These are phyloP conservation scores for Pelosia muscerda DNA, from an alignment of 2,888 invertebrate species.

Conservation along the genomic window DNA sequence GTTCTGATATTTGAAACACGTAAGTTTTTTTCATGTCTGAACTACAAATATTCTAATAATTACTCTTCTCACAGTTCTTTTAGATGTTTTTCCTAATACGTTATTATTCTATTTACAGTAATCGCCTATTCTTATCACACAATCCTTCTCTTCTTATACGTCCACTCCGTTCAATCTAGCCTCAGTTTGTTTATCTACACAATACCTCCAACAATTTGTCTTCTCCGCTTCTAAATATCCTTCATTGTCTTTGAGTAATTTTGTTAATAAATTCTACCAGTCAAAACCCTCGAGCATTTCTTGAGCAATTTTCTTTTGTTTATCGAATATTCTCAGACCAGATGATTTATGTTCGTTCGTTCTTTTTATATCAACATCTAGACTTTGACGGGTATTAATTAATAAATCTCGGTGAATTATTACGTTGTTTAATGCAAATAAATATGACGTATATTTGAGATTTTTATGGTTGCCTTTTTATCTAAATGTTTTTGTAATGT, in stretches of 20 bases:
- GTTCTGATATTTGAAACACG: not conserved
- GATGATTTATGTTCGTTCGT: conserved; percentile 67
- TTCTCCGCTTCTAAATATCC: conserved; percentile 79
- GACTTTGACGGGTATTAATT: conserved; percentile 60
- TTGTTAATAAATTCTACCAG: conserved; percentile 80
- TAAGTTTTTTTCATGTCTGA: not conserved
- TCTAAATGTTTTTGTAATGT: conserved; percentile 33
- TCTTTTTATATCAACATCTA: conserved; percentile 59
- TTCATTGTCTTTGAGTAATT: conserved; percentile 84
- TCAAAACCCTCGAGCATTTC: conserved; percentile 71
- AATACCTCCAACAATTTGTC: conserved; percentile 79
- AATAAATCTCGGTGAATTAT: conserved; percentile 56
- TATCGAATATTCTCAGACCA: conserved; percentile 65
- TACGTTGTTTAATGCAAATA: conserved; percentile 45
- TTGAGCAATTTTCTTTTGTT: conserved; percentile 72
- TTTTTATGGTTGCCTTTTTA: conserved; percentile 31
- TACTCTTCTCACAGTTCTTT: too few relatives aligned
- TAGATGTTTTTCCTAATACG: too few relatives aligned
- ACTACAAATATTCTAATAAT: not conserved
- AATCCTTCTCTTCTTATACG: conserved; percentile 55
- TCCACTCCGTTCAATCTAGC: conserved; percentile 63
- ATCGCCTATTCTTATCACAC: conserved; percentile 39
- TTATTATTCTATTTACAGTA: not conserved
- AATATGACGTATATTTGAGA: conserved; percentile 36
- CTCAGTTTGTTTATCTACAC: conserved; percentile 74